Conservation (phyloP, 2,797 vertebrate genomes). For the Hypotaenidia philippensis region DNA sequence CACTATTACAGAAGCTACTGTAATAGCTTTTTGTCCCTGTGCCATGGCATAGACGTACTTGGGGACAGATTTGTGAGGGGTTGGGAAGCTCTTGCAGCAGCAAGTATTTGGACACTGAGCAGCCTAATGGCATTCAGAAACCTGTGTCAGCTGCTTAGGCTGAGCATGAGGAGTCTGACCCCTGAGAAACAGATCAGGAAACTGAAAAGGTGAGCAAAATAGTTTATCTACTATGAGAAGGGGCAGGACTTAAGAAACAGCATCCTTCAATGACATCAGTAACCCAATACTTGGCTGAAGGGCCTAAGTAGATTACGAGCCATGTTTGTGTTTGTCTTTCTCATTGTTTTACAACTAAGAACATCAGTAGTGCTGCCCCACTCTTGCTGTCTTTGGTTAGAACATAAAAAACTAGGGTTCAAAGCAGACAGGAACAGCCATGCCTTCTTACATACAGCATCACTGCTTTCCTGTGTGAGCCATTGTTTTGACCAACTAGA, state of each 20-base stretch:
- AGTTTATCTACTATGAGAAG: not conserved
- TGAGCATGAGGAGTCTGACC: not conserved
- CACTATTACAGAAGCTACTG: not conserved
- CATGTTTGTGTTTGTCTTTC: not conserved
- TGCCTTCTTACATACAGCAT: not conserved
- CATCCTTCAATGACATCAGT: not conserved
- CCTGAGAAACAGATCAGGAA: not conserved
- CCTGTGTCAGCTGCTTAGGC: not conserved
- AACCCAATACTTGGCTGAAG: not conserved
- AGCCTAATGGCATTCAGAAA: not conserved
- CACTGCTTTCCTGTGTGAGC: not conserved
- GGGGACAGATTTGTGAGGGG: not conserved
- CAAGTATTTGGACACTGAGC: not conserved
- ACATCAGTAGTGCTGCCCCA: not conserved
- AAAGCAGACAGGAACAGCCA: not conserved
- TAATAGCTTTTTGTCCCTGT: not conserved
- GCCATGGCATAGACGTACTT: rapidly evolving
- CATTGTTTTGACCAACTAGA: not conserved
- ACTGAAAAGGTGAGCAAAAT: not conserved
- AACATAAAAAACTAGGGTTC: not conserved
- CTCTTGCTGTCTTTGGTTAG: not conserved
- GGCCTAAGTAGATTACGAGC: not conserved
- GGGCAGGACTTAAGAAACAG: not conserved
- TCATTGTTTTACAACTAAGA: not conserved
- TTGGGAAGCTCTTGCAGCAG: not conserved